A percentile compares a stretch with the other conserved stretches of the same genome.
Conservation (phyloP, 2,888 invertebrate genomes). For the Macaria notata region DNA sequence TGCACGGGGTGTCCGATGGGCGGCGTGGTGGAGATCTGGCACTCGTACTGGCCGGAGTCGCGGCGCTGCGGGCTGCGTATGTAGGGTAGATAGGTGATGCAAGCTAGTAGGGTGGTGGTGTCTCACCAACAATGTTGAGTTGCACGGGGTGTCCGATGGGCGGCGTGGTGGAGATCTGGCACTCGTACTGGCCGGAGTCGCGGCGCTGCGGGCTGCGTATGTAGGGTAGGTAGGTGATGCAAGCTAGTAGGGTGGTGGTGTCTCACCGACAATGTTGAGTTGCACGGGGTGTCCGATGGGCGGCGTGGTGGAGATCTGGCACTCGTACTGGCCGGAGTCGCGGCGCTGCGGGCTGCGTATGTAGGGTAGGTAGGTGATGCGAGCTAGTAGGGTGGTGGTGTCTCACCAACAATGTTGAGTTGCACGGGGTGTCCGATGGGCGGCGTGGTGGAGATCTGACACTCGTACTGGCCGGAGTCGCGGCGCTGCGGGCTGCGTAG, state of each 20-base stretch:
- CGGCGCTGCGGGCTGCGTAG: constrained; percentile 87
- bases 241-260: constrained; percentile 26
- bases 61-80: constrained; percentile 86
- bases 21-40: constrained; percentile 95
- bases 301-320: constrained; percentile 95
- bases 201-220: constrained; percentile 86
- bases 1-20: constrained; percentile 92
- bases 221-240: constrained; percentile 49
- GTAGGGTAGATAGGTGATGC: constrained; percentile 49
- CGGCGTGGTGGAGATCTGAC: constrained; percentile 95
- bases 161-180: constrained; percentile 95
- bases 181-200: constrained; percentile 94
- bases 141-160: constrained; percentile 92
- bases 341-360: constrained; percentile 86
- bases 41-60: constrained; percentile 94
- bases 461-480: constrained; percentile 94
- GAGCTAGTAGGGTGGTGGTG: constrained; percentile 26
- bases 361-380: constrained; percentile 49
- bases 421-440: constrained; percentile 92
- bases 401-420: constrained; percentile 92
- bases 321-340: constrained; percentile 94
- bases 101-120: constrained; percentile 26
- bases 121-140: constrained; percentile 92
- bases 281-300: constrained; percentile 92
- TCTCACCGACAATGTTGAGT: constrained; percentile 92